Evolutionary conservation across 2,797 vertebrate genomes (phyloP), one percentile per base, ranked within the genome.

Genomic region (Leuciscus waleckii): DNA sequence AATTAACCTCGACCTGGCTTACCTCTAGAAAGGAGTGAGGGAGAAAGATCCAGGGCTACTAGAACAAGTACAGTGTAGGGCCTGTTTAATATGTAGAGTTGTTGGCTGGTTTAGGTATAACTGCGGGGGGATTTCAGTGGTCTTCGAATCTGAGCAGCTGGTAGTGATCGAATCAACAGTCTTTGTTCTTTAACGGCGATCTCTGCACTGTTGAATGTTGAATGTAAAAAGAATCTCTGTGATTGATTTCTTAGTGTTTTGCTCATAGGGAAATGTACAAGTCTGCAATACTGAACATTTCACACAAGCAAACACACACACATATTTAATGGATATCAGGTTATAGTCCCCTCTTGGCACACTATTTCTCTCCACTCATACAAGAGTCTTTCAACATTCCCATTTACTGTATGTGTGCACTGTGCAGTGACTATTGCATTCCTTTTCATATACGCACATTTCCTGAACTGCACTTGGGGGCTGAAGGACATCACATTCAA

Each of bases 391-490:
- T 71, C 26, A 83, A 65, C n/a, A 16, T 79, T 89, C 82, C 81
- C 78, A 90, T 84, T 86, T 85, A 90, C 90, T 80, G 11, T 23
- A 16, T 68, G 85, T 87, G 58, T 74, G 84, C 68, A 78, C 51
- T 75, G 82, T 74, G 85, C 68, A 78, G 56, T 76, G 83, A 91
- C 70, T 71, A 80, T 41, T 77, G 81, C 88, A 92, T 92, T 91
- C 91, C 54, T 91, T 86, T 92, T 79, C 29, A 51, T 81, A 68
- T 80, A 88, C 68, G 73, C 87, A 89, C 86, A 86, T 87, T 91
- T 93, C 89, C 91, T 91, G 88, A 87, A 81, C 80, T 82, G 85
- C 56, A 43, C 19, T 85, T 23, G 49, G 79, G 49, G 76, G 10
- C 46, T 73, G 37, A 49, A 32, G 39, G 37, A 79, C 16, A 49